Percentiles rank a stretch among this genome's conserved stretches.
Conservation (phyloP, 2,797 vertebrate species). For the Thamnophis elegans region DNA sequence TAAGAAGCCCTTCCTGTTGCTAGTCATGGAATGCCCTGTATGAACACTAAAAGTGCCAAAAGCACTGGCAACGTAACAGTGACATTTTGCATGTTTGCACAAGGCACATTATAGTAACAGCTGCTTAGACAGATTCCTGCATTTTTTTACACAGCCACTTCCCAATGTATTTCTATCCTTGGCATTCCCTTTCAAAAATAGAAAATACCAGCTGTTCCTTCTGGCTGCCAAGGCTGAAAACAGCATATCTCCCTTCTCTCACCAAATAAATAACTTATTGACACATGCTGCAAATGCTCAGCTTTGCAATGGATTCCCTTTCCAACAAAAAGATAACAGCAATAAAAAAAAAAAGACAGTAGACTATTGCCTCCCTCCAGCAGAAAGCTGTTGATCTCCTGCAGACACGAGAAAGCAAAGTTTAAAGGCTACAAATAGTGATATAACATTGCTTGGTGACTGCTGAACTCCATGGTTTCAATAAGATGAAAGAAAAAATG, state of each 20-base stretch:
- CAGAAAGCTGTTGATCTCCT: constrained; percentile 13
- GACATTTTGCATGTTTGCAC: constrained; percentile 59
- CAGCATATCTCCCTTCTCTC: constrained; percentile 38
- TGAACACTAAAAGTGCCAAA: constrained; percentile 50
- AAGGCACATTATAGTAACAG: constrained; percentile 65
- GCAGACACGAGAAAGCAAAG: constrained; percentile 38
- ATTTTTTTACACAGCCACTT: constrained; percentile 54
- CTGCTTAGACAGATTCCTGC: constrained; percentile 75
- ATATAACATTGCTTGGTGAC: neutral
- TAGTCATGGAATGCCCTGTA: constrained; percentile 28
- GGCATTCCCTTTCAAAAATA: constrained; percentile 67
- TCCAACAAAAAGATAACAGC: constrained; percentile 15
- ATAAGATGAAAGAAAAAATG: neutral
- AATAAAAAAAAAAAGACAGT: constrained; percentile 5
- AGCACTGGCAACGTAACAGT: constrained; percentile 40
- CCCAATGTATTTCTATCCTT: constrained; percentile 62
- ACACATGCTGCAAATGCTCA: constrained; percentile 43
- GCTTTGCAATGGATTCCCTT: constrained; percentile 37
- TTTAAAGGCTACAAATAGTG: neutral
- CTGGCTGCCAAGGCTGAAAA: constrained; percentile 47
- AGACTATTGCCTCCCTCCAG: constrained; percentile 21
- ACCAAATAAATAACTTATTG: constrained; percentile 57
- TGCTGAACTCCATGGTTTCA: neutral
- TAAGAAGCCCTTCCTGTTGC: neutral
- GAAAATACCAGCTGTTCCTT: constrained; percentile 74